Evolutionary conservation across 1,140 invertebrate species (phyloP), one percentile per base, ranked within the genome.

Genomic region (Bombus cullumanus): DNA sequence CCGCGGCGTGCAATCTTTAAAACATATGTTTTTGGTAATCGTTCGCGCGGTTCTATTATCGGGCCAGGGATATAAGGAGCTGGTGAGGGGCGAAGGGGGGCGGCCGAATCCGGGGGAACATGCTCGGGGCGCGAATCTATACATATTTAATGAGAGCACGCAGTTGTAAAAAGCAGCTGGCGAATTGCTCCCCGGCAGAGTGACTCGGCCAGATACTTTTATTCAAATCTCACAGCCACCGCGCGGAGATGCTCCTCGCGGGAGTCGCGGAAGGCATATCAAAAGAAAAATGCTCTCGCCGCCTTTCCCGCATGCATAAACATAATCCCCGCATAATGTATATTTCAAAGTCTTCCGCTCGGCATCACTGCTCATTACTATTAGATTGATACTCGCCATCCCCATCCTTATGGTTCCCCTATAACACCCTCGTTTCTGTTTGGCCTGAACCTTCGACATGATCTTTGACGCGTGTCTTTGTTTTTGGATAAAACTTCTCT

Each of bases 121-220:
- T 41, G 87, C 86, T 85, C 88, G 86, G 89, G 91, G 91, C 87
- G 91, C 79, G 88, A 92, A 90, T 90, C 93, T 94, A 94, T 94
- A 94, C 93, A 94, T 94, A 94, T 94, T 94, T 94, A 94, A 94
- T 94, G 93, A 94, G 92, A 89, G 81, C 88, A 85, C 91, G 88
- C 90, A 91, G 86, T 92, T 91, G 92, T 92, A 92, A 93, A 91
- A 92, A 93, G 90, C 76, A 87, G 84, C 89, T 87, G 88, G 88
- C 89, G 84, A 91, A 88, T 90, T 90, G 85, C 91, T 85, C 87
- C 88, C 87, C 87, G 78, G 18, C 76, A 81, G 87, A 74, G 84
- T 59, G 83, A 81, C 81, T 85, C 78, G 72, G 83, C 75, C 88
- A 85, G 90, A 91, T 91, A 91, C 93, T 94, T 93, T 94, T 94